Percentiles rank a stretch among this genome's conserved stretches.
These are phyloP conservation scores for Helostoma temminkii DNA, from an alignment of 2,797 vertebrate genomes.

Conservation along the genomic window DNA sequence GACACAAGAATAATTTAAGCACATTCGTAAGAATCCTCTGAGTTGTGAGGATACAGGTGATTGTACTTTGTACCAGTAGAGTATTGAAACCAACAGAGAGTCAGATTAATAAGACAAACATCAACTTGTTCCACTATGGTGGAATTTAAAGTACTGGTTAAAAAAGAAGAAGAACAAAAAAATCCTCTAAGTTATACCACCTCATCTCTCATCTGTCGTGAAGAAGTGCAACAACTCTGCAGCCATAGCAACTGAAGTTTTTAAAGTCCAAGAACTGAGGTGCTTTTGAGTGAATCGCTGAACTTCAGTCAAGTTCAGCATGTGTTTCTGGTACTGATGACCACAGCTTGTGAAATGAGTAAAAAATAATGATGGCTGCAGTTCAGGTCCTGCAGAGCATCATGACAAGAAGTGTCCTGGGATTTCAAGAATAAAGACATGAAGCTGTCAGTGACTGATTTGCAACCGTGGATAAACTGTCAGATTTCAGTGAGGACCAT, in stretches of 20 bases:
- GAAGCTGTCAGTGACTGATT: constrained; percentile 14
- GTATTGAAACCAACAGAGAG: too few relatives aligned
- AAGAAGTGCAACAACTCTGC: not conserved
- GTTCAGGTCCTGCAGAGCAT: not conserved
- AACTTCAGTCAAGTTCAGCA: not conserved
- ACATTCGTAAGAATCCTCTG: too few relatives aligned
- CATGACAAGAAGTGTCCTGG: not conserved
- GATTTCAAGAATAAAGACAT: constrained; percentile 9
- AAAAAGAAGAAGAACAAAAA: too few relatives aligned
- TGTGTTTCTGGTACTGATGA: not conserved
- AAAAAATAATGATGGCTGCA: not conserved
- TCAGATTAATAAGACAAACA: not conserved
- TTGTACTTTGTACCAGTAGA: too few relatives aligned
- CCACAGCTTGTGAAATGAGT: not conserved
- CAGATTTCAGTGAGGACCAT: not conserved
- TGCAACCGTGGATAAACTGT: constrained; percentile 12
- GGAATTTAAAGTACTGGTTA: not conserved
- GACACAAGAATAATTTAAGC: too few relatives aligned
- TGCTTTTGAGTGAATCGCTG: constrained; percentile 1
- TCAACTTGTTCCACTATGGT: not conserved
- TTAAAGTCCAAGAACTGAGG: not conserved
- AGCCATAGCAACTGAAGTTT: too few relatives aligned
- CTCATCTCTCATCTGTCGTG: not conserved
- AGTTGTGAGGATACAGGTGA: too few relatives aligned
- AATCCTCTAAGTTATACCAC: too few relatives aligned